Percentiles rank a stretch among this genome's conserved stretches.
phyloP scores from a whole-genome alignment of 2,797 vertebrate species.

The Danio tinwini region DNA sequence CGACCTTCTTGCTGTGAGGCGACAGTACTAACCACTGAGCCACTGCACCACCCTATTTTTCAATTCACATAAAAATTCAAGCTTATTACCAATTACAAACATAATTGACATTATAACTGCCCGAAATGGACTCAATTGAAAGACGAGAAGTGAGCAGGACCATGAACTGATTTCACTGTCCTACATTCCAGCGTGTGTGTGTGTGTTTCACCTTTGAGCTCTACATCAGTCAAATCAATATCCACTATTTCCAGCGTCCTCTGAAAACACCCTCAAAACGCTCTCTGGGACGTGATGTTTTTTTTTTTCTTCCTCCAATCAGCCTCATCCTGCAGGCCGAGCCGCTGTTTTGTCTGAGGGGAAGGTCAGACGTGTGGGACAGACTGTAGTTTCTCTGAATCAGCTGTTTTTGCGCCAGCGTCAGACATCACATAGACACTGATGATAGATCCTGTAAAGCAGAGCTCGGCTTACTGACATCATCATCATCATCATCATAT shows the following conservation, averaged over 20 bases:
- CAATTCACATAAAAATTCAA: not conserved
- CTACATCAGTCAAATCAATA: not conserved
- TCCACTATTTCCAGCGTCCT: not conserved
- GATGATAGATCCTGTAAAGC: too few species aligned
- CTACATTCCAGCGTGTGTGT: conserved; percentile 14
- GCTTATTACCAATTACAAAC: not conserved
- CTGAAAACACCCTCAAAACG: conserved; percentile 49
- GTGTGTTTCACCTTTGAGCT: conserved; percentile 22
- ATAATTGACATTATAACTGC: not conserved
- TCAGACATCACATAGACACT: conserved; percentile 45
- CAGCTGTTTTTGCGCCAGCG: conserved; percentile 81
- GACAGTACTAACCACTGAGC: too few species aligned
- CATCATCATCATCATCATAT: too few species aligned
- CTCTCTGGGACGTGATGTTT: conserved; percentile 74
- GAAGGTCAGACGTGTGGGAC: conserved; percentile 83
- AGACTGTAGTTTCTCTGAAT: conserved; percentile 85
- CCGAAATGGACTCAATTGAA: too few species aligned
- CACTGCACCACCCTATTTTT: too few species aligned
- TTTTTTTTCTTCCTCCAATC: conserved; percentile 69
- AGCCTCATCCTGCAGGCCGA: conserved; percentile 75
- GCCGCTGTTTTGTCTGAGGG: conserved; percentile 88
- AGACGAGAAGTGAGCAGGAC: not conserved
- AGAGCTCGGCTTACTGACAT: too few species aligned
- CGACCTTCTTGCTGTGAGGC: too few species aligned
- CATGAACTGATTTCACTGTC: not conserved